Percentiles rank a stretch among this genome's conserved stretches.
phyloP scores from a whole-genome alignment of 2,797 vertebrate genomes.

The Coendou prehensilis region DNA sequence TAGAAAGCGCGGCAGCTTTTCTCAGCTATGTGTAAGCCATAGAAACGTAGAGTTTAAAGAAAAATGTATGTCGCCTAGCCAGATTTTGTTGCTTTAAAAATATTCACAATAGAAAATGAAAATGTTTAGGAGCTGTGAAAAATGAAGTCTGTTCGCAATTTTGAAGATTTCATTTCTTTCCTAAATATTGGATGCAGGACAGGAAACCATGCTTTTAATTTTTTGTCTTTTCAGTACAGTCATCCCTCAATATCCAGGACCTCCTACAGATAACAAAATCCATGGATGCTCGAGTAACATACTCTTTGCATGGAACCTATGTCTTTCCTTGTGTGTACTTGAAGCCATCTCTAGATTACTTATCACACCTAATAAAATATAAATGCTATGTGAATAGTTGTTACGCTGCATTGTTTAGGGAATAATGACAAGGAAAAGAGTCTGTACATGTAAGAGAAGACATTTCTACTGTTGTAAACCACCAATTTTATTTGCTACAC shows the following conservation, averaged over 20 bases:
- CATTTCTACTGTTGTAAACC: neutral
- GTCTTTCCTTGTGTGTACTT: neutral
- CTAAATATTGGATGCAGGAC: neutral
- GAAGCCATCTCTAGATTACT: neutral
- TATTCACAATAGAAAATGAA: slow-evolving; percentile 59
- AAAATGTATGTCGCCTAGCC: neutral
- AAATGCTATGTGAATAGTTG: neutral
- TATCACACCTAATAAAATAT: neutral
- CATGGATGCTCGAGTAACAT: neutral
- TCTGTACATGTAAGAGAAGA: neutral
- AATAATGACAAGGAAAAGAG: neutral
- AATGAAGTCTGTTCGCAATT: slow-evolving; percentile 48
- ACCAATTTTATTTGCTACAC: neutral
- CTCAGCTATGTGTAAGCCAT: slow-evolving; percentile 5
- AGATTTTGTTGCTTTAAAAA: slow-evolving; percentile 66
- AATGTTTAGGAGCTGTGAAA: slow-evolving; percentile 6
- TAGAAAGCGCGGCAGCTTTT: slow-evolving; percentile 21
- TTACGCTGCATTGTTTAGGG: neutral
- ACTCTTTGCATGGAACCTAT: neutral
- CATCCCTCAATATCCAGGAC: neutral
- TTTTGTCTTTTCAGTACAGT: neutral
- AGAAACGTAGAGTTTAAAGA: slow-evolving; percentile 30
- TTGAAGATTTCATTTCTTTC: slow-evolving; percentile 17
- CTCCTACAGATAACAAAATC: neutral
- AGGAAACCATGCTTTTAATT: neutral